A percentile compares a stretch with the other conserved stretches of the same genome.
Evolutionary conservation across 2,888 invertebrate species (phyloP).

Genomic region (Linnaemya tessellans): DNA sequence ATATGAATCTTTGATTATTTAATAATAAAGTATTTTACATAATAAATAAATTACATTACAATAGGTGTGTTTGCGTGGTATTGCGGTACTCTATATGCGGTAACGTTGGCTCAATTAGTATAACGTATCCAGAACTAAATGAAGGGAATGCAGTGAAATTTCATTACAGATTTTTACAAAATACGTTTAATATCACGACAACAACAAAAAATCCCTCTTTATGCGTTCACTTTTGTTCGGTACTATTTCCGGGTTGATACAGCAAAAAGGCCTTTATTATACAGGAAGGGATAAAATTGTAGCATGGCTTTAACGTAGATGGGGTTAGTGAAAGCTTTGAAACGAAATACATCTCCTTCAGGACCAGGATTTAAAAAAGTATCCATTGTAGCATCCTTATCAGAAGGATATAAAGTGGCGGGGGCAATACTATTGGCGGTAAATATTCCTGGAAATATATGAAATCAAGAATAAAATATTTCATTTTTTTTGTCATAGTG

Average conservation of each 20-base stretch:
- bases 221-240: background rate
- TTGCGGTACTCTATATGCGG: too few species aligned
- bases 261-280: constrained; percentile 76
- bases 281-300: constrained; percentile 78
- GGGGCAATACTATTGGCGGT: constrained; percentile 74
- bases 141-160: too few species aligned
- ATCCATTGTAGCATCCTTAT: constrained; percentile 77
- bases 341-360: constrained; percentile 75
- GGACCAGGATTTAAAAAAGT: constrained; percentile 75
- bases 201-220: background rate
- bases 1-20: too few species aligned
- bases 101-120: too few species aligned
- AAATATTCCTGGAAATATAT: constrained; percentile 73
- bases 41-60: too few species aligned
- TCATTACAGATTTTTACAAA: too few species aligned
- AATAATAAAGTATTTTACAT: too few species aligned
- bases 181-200: background rate
- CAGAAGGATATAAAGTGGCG: constrained; percentile 76
- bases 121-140: too few species aligned
- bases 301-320: constrained; percentile 77
- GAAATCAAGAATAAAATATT: background rate
- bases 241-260: background rate
- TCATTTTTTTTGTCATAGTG: background rate
- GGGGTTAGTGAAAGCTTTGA: constrained; percentile 75
- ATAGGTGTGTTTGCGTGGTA: too few species aligned